Evolutionary conservation across 2,113 vertebrate species (phyloP), one percentile per base, ranked within the genome.

Genomic region (Saimiri boliviensis): DNA sequence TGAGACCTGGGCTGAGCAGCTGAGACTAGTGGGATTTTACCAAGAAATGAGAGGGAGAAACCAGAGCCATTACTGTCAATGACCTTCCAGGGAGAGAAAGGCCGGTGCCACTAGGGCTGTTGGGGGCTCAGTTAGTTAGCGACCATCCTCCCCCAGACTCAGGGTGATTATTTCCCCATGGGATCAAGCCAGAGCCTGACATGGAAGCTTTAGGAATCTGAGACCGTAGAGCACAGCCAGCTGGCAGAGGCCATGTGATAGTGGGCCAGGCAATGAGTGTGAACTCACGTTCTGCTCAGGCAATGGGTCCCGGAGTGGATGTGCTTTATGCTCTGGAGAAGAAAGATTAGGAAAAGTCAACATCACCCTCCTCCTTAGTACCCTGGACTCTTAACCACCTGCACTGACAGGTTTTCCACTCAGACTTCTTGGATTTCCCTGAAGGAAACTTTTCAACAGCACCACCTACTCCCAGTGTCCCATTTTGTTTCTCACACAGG

Each of bases 371-470:
- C 74, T 60, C 35, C 92, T 56, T 19, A 3, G 80, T 2, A 19
- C 52, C 58, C 40, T 37, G 4, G 71, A 21, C n/a, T 74, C 85
- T 63, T 54, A 83, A 40, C 76, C 80, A 87, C 60, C 17, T 47
- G 83, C 23, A 83, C 40, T 8, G 9, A 35, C 40, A 73, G 79
- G 92, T n/a, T 91, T 93, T 83, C 66, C 19, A 27, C 40, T 66
- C 1, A 1, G 40, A 68, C 45, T 32, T 54, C 86, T 93, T 88
- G 56, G 42, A 76, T 54, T 96, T 81, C 52, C 79, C 63, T 73
- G 5, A 21, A 88, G 30, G n/a, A 60, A 93, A 12, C 27, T 49
- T 86, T 68, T 37, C 86, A 86, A 21, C 52, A 79, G 37, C 54
- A 70, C 8, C 1, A 5, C 58, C 80, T 52, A 27, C 77, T 89